Conservation (phyloP, 2,888 invertebrate genomes). For the Icerya purchasi region DNA sequence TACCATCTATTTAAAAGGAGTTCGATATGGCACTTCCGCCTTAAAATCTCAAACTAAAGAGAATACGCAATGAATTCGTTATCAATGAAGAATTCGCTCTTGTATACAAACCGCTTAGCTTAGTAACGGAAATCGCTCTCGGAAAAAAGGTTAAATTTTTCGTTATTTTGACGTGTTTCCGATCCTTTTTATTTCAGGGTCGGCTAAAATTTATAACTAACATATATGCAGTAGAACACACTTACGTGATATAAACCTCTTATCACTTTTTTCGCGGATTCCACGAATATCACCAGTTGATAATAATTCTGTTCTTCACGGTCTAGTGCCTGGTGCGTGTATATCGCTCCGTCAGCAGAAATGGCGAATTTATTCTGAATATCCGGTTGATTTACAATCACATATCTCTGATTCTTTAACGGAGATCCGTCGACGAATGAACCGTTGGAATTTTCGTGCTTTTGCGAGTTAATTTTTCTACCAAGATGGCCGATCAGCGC, state of each 20-base stretch:
- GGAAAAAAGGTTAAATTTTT: too few species aligned
- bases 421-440: slow-evolving; percentile 15
- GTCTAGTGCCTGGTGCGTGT: slow-evolving; percentile 51
- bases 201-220: too few species aligned
- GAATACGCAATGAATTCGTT: too few species aligned
- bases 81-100: too few species aligned
- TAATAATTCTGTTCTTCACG: slow-evolving; percentile 50
- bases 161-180: too few species aligned
- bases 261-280: slow-evolving; percentile 43
- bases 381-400: slow-evolving; percentile 65
- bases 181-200: too few species aligned
- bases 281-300: slow-evolving; percentile 56
- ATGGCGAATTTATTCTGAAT: slow-evolving; percentile 57
- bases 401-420: slow-evolving; percentile 34
- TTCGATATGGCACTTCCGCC: too few species aligned
- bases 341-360: slow-evolving; percentile 53
- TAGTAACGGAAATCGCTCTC: too few species aligned
- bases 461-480: slow-evolving; percentile 20
- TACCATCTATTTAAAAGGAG: too few species aligned
- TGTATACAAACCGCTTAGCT: too few species aligned
- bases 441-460: slow-evolving; percentile 14
- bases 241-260: slow-evolving; percentile 27
- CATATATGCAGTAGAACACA: too few species aligned
- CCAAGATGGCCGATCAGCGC: slow-evolving; percentile 47
- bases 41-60: too few species aligned